Percentiles rank a stretch among this genome's conserved stretches.
Conservation (phyloP, 30 jellyfish, hydroid and myxozoan genomes). For the Calvadosia cruxmelitensis region DNA sequence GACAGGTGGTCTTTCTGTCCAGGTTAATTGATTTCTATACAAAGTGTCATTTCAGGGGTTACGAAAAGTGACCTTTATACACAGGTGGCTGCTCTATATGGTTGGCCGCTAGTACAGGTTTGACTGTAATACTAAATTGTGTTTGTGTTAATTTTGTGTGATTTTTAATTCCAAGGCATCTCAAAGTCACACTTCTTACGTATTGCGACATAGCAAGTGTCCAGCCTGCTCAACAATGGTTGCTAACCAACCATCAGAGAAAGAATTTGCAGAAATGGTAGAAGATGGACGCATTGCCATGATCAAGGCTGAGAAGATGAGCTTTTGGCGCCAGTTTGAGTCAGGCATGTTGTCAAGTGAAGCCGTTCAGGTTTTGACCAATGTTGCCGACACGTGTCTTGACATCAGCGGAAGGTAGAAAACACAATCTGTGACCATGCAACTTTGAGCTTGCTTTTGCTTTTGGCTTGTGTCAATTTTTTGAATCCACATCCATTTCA, state of each 20-base stretch:
- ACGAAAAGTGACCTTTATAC: too few relatives aligned
- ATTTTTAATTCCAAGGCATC: conserved; percentile 37
- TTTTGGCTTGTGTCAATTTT: too few relatives aligned
- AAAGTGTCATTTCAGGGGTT: too few relatives aligned
- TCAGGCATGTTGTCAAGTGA: conserved; percentile 84
- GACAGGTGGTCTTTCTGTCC: too few relatives aligned
- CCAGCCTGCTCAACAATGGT: conserved; percentile 75
- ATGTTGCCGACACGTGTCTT: conserved; percentile 74
- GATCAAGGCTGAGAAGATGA: conserved; percentile 73
- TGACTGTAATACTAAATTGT: too few relatives aligned
- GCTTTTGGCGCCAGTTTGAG: conserved; percentile 88
- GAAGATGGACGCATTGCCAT: conserved; percentile 82
- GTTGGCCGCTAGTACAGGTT: too few relatives aligned
- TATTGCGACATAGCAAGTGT: conserved; percentile 70
- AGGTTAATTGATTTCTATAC: too few relatives aligned
- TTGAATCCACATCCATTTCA: too few relatives aligned
- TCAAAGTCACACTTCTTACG: conserved; percentile 27
- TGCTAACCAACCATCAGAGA: conserved; percentile 73
- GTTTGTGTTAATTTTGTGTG: too few relatives aligned
- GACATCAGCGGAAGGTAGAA: conserved; percentile 63
- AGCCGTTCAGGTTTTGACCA: conserved; percentile 74
- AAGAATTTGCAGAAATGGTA: conserved; percentile 81
- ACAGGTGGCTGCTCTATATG: too few relatives aligned
- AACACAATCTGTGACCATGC: too few relatives aligned
- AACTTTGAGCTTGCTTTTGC: too few relatives aligned